Conservation (phyloP, 1,140 invertebrate genomes). For the Anastrepha obliqua region DNA sequence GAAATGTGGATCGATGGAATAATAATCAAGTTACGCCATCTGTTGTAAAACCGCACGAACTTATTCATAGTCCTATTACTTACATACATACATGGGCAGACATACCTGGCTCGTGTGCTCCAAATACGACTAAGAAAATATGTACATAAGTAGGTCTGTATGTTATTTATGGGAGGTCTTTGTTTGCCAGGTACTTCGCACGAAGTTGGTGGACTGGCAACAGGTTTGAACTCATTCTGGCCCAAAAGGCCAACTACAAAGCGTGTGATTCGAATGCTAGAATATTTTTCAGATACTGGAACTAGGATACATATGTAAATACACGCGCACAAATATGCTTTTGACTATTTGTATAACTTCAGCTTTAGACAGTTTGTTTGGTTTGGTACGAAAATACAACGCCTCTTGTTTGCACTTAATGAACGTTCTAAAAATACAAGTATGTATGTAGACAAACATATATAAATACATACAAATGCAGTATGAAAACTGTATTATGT, state of each 20-base stretch:
- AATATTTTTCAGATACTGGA: neutral
- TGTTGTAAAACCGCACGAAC: too few relatives aligned
- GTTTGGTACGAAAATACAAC: neutral
- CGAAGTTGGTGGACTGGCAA: neutral
- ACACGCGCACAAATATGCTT: neutral
- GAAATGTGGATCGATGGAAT: too few relatives aligned
- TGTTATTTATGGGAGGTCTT: neutral
- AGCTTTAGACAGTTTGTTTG: neutral
- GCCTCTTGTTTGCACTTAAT: neutral
- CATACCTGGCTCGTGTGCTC: too few relatives aligned
- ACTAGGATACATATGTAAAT: neutral
- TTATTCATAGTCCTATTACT: too few relatives aligned
- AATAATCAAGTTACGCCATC: too few relatives aligned
- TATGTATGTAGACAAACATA: neutral
- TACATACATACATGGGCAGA: neutral
- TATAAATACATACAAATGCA: neutral
- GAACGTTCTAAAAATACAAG: neutral
- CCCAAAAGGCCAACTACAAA: neutral
- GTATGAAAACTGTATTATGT: neutral
- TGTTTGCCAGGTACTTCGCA: neutral
- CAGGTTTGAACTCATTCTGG: conserved; percentile 38
- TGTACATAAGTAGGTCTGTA: neutral
- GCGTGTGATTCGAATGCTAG: conserved; percentile 3
- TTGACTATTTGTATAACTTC: neutral
- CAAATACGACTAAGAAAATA: too few relatives aligned